Evolutionary conservation across 2,797 vertebrate species (phyloP).

Genomic region (Gobionotothen gibberifrons): DNA sequence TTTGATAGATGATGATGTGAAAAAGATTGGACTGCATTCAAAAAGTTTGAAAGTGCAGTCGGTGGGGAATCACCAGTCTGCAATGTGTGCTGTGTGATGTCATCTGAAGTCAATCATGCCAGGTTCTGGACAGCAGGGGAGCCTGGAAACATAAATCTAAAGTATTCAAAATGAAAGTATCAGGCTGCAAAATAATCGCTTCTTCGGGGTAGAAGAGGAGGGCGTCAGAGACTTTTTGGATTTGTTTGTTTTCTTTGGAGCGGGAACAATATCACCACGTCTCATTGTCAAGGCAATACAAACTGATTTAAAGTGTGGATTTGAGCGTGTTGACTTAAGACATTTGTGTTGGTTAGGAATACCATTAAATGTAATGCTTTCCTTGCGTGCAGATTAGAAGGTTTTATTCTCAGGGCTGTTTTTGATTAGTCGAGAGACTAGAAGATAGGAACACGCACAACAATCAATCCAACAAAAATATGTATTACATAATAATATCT

Average conservation of each 20-base stretch:
- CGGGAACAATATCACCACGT: conserved; percentile 31
- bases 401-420: conserved; percentile 45
- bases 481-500: not conserved
- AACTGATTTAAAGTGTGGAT: conserved; percentile 46
- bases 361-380: conserved; percentile 61
- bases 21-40: conserved; percentile 65
- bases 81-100: conserved; percentile 54
- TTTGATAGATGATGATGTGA: conserved; percentile 60
- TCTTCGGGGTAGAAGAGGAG: conserved; percentile 34
- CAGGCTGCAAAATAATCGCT: conserved; percentile 1
- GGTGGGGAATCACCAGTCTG: conserved; percentile 63
- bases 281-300: conserved; percentile 58
- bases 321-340: conserved; percentile 57
- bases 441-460: conserved; percentile 3
- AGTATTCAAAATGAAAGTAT: conserved; percentile 26
- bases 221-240: conserved; percentile 39
- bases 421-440: conserved; percentile 44
- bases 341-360: conserved; percentile 57
- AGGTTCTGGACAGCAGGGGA: conserved; percentile 57
- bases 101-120: conserved; percentile 66
- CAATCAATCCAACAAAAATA: not conserved
- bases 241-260: conserved; percentile 50
- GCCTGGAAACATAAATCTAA: conserved; percentile 49
- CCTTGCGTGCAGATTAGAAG: conserved; percentile 55
- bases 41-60: conserved; percentile 55